Evolutionary conservation across 37 sponge, comb jelly and placozoan genomes (phyloP), one percentile per base, ranked within the genome.

Genomic region (Haliclona indistincta): DNA sequence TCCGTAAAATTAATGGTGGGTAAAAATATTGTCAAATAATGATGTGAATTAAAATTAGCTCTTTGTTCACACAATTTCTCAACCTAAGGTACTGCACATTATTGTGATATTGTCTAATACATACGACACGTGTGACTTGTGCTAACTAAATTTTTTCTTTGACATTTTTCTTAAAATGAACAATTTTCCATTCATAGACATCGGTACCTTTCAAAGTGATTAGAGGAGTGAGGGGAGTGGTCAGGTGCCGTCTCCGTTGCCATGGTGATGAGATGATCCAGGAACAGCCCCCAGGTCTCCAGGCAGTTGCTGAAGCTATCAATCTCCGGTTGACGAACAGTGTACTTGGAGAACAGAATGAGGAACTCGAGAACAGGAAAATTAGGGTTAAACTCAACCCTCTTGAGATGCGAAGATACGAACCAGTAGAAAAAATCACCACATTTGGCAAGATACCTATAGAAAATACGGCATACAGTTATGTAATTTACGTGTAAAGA

Each of bases 351-450:
- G 52, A 89, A 79, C 30, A 94, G 84, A 4, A 49, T 28, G 47
- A 94, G 70, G 68, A 94, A 94, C 73, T 92, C 88, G 0, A 81
- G 54, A 4, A 92, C 88, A 41, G 87, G 84, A 53, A 92, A 92
- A 55, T 80, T 79, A 43, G 88, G 85, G 56, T 84, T 92, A 38
- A 74, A 76, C 68, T 87, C 88, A 29, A 92, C 81, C 13, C 93
- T 35, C 66, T 83, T 87, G 42, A 93, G 71, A 55, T 93, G 94
- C 3, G 80, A 82, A 79, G 82, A 75, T 28, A 93, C 86, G 54
- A 93, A 89, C 73, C 79, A 72, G 64, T 84, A 55, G 47, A 93
- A 77, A 55, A 84, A 93, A 39, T 93, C 94, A 38, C 67, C 80
- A 71, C 93, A 92, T 77, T 87, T 92, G 1, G 70, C 88, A 17